Conservation (phyloP, 1,140 invertebrate genomes). For the Agrypnia vestita region DNA sequence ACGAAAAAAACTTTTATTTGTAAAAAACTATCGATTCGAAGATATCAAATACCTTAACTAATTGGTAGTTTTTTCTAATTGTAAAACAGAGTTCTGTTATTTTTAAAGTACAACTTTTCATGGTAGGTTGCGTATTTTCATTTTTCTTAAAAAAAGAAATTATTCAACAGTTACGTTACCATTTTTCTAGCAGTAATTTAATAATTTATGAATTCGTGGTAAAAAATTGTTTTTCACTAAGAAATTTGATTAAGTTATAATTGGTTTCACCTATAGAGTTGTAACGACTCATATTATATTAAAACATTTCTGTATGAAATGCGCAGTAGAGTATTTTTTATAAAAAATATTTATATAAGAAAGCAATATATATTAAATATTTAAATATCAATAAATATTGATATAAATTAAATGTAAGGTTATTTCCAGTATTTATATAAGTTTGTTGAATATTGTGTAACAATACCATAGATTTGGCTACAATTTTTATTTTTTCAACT, state of each 20-base stretch:
- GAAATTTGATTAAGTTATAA: neutral
- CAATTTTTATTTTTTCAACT: slow-evolving; percentile 36
- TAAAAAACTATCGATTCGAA: too few relatives aligned
- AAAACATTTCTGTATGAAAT: slow-evolving; percentile 21
- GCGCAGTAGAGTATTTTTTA: slow-evolving; percentile 40
- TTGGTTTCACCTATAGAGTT: neutral
- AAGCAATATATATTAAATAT: slow-evolving; percentile 1
- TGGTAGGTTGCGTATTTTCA: neutral
- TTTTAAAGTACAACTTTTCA: neutral
- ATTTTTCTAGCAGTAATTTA: neutral
- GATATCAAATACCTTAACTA: too few relatives aligned
- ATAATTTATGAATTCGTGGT: neutral
- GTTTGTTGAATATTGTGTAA: too few relatives aligned
- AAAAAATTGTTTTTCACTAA: neutral
- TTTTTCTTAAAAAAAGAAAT: too few relatives aligned
- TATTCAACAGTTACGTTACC: neutral
- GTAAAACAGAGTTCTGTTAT: too few relatives aligned
- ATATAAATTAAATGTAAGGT: too few relatives aligned
- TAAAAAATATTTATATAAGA: slow-evolving; percentile 34
- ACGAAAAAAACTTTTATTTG: too few relatives aligned
- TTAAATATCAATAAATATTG: too few relatives aligned
- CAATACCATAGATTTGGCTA: neutral
- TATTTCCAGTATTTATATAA: too few relatives aligned
- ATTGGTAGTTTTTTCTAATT: too few relatives aligned
- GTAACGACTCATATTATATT: neutral